phyloP scores from a whole-genome alignment of 2,113 vertebrate species.

The Gavialis gangeticus region DNA sequence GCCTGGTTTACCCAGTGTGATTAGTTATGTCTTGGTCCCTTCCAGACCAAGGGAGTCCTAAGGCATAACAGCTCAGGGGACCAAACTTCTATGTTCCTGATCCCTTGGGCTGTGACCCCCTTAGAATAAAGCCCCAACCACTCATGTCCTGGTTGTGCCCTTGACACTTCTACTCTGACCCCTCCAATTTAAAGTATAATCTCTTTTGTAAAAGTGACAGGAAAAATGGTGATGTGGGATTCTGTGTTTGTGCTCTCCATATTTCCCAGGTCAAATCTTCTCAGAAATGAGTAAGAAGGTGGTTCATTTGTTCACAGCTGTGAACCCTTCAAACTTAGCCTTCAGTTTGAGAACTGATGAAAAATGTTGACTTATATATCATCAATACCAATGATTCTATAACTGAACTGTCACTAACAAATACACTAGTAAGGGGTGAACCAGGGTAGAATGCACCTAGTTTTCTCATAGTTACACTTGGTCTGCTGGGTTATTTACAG shows the following conservation, averaged over 20 bases:
- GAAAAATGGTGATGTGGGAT: too few species aligned
- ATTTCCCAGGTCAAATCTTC: background rate
- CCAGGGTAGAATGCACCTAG: background rate
- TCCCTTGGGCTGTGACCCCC: too few species aligned
- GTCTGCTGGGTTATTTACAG: background rate
- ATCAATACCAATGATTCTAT: background rate
- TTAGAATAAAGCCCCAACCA: too few species aligned
- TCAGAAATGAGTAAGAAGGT: background rate
- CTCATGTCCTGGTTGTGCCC: too few species aligned
- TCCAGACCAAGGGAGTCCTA: too few species aligned
- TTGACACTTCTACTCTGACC: too few species aligned
- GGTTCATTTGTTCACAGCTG: background rate
- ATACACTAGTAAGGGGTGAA: background rate
- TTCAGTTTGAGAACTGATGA: background rate
- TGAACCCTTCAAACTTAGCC: background rate
- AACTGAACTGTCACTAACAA: background rate
- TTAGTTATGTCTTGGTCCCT: too few species aligned
- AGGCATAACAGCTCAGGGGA: too few species aligned
- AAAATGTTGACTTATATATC: background rate
- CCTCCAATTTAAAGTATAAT: too few species aligned
- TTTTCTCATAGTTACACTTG: background rate
- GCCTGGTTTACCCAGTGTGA: too few species aligned
- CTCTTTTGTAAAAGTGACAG: too few species aligned
- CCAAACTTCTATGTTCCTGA: too few species aligned
- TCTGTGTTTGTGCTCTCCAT: background rate